Evolutionary conservation across 2,113 vertebrate genomes (phyloP), one percentile per base, ranked within the genome.

Genomic region (Bufo gargarizans): DNA sequence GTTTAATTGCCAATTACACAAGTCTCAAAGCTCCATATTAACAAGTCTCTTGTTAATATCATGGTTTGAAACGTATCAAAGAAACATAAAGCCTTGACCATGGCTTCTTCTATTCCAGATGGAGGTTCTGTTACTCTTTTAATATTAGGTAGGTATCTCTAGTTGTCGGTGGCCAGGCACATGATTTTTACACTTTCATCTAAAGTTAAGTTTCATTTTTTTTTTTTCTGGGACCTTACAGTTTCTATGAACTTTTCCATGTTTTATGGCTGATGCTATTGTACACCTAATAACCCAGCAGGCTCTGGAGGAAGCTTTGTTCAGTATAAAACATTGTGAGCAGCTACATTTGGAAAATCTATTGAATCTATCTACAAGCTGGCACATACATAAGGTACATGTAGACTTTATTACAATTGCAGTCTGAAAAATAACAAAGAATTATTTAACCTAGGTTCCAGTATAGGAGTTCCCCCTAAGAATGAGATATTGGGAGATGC

Each of bases 1-100:
- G 81, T 84, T 84, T 84, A 88, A 84, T 89, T 89, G 87, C 49
- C 87, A 89, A 89, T 89, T 89, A 89, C 59, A 47, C 58, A 67
- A 84, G 47, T 89, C 81, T 89, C 87, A 78, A 56, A 89, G 72
- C 87, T 89, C 50, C 69, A 47, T 55, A 78, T 84, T 77, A 84
- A 84, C 81, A 84, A 84, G 72, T 89, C 87, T 89, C 87, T 50
- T 84, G 82, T 89, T 89, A 89, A 84, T 67, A 84, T 67, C 71
- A 77, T 72, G 65, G 71, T 77, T 84, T 84, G 87, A 50, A 84
- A 56, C 77, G 47, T 45, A 89, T 74, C 63, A 78, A 78, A 72
- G 82, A 77, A 78, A 74, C 81, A 88, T 61, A 84, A 83, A 77
- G 20, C 80, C 81, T 77, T 43, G 78, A 22, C 72, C 72, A 45